These are phyloP conservation scores for Axis porcinus DNA, from an alignment of 2,113 vertebrate species.

Conservation along the genomic window DNA sequence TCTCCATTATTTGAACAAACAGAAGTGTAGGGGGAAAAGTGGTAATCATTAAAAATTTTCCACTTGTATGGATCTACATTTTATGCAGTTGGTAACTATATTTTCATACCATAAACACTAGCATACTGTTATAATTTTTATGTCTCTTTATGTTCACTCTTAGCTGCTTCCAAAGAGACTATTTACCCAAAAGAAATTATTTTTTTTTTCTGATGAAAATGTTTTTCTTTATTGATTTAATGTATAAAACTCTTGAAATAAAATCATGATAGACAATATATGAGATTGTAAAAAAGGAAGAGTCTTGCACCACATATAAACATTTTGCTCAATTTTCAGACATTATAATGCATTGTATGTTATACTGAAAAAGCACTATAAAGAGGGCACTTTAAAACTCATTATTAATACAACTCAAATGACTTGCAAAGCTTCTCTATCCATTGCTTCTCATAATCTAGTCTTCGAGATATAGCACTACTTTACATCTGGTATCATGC, in stretches of 20 bases:
- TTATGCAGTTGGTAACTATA: background rate
- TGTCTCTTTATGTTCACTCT: conserved; percentile 30
- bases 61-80: background rate
- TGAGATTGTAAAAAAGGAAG: background rate
- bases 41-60: background rate
- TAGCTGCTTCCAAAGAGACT: conserved; percentile 31
- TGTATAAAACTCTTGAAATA: conserved; percentile 46
- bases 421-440: background rate
- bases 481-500: background rate
- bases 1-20: conserved; percentile 21
- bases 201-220: conserved; percentile 50
- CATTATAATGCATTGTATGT: background rate
- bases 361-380: background rate
- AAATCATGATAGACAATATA: conserved; percentile 25
- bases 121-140: conserved; percentile 39
- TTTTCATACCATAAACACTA: conserved; percentile 49
- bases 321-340: conserved; percentile 11
- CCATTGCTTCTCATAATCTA: background rate
- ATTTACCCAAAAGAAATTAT: conserved; percentile 35
- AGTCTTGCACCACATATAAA: background rate
- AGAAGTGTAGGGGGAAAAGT: background rate
- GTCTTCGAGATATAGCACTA: background rate
- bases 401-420: conserved; percentile 8
- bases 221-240: conserved; percentile 14
- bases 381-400: background rate